Percentiles rank a stretch among this genome's conserved stretches.
Evolutionary conservation across 2,113 vertebrate species (phyloP).

Genomic region (Pelecanoides urinatrix): DNA sequence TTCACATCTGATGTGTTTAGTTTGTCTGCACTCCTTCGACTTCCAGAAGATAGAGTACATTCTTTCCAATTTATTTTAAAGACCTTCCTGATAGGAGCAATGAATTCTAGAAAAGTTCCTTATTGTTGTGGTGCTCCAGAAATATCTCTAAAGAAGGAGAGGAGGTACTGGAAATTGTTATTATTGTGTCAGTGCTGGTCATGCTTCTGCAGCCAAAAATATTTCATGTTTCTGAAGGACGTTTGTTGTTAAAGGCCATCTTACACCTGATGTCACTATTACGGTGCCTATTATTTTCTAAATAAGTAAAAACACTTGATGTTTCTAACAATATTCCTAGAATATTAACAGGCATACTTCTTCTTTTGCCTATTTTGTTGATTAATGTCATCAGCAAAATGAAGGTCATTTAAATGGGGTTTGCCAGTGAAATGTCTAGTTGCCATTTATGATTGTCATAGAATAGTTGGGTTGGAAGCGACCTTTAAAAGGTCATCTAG

Average conservation of each 20-base stretch:
- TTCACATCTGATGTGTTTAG: not conserved
- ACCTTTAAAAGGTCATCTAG: too few relatives aligned
- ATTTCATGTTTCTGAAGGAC: not conserved
- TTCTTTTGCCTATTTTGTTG: not conserved
- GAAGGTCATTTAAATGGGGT: not conserved
- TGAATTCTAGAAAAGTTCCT: not conserved
- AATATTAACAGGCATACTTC: not conserved
- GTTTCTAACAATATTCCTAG: not conserved
- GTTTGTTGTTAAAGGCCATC: not conserved
- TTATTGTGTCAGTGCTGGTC: not conserved
- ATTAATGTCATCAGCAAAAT: not conserved
- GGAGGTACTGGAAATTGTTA: not conserved
- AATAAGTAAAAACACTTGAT: not conserved
- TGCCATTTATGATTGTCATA: not conserved
- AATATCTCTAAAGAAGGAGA: not conserved
- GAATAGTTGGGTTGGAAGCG: too few relatives aligned
- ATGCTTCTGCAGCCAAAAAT: not conserved
- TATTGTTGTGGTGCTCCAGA: not conserved
- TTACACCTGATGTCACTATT: not conserved
- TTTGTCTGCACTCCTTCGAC: not conserved
- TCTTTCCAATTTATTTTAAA: not conserved
- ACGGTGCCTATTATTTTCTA: not conserved
- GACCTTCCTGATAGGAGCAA: not conserved
- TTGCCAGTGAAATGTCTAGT: not conserved
- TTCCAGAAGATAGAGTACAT: not conserved